Percentiles rank a stretch among this genome's conserved stretches.
phyloP scores from a whole-genome alignment of 2,113 vertebrate genomes.

The Dipodomys ordii region DNA sequence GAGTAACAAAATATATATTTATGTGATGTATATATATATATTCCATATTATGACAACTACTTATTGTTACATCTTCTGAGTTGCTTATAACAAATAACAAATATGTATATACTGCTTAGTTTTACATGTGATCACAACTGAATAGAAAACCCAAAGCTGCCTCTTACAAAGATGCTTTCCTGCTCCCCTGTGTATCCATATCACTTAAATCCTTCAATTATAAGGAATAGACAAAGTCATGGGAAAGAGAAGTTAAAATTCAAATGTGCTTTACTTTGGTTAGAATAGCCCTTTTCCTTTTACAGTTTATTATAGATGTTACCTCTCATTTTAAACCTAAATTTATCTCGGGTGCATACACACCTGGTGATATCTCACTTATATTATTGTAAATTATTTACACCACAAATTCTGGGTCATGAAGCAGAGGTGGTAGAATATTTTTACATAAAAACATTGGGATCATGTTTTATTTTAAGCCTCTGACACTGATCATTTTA shows the following conservation, averaged over 20 bases:
- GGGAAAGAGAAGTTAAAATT: background rate
- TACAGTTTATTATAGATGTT: conserved; percentile 27
- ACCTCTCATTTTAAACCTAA: conserved; percentile 64
- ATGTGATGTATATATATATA: background rate
- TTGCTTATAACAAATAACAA: background rate
- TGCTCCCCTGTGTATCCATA: background rate
- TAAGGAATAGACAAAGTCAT: background rate
- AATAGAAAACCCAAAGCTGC: background rate
- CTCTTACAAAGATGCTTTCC: background rate
- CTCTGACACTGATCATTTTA: conserved; percentile 69
- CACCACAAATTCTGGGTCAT: conserved; percentile 78
- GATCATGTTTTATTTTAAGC: conserved; percentile 79
- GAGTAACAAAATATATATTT: too few relatives aligned
- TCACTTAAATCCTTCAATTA: background rate
- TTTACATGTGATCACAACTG: background rate
- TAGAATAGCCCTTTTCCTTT: conserved; percentile 2
- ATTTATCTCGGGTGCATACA: conserved; percentile 66
- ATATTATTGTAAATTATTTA: conserved; percentile 81
- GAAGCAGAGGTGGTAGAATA: conserved; percentile 76
- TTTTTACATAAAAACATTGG: conserved; percentile 75
- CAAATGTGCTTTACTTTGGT: background rate
- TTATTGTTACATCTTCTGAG: background rate
- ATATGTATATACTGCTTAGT: background rate
- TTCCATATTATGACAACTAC: background rate
- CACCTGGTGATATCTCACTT: conserved; percentile 79